A percentile compares a stretch with the other conserved stretches of the same genome.
Conservation (phyloP, 2,888 invertebrate species). For the Vesta saturnalis region DNA sequence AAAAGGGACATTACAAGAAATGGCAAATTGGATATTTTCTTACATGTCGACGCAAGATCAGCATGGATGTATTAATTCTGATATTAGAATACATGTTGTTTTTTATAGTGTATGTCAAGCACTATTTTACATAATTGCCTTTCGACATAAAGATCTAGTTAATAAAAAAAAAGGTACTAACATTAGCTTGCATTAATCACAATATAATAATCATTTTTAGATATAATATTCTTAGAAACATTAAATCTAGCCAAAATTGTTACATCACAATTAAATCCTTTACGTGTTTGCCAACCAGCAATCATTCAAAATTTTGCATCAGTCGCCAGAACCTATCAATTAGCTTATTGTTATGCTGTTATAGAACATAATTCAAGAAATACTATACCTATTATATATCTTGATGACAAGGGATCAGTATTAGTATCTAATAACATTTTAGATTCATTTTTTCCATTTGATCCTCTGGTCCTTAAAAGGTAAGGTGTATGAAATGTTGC, state of each 20-base stretch:
- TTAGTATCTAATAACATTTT: constrained; percentile 61
- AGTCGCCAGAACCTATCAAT: constrained; percentile 83
- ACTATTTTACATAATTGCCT: constrained; percentile 91
- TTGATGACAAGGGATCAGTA: constrained; percentile 61
- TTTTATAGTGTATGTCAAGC: constrained; percentile 95
- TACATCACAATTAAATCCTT: constrained; percentile 87
- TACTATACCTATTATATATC: constrained; percentile 67
- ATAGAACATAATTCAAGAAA: constrained; percentile 84
- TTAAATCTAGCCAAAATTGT: constrained; percentile 88
- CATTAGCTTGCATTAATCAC: neutral
- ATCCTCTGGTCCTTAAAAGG: constrained; percentile 82
- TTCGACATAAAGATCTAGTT: constrained; percentile 86
- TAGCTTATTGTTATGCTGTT: constrained; percentile 91
- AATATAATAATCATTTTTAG: constrained; percentile 65
- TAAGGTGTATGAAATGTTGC: constrained; percentile 53
- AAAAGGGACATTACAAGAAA: constrained; percentile 72
- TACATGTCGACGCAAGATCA: constrained; percentile 79
- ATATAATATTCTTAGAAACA: constrained; percentile 79
- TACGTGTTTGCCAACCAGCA: constrained; percentile 80
- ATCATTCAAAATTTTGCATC: constrained; percentile 85
- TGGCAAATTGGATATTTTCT: constrained; percentile 85
- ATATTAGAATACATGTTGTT: constrained; percentile 80
- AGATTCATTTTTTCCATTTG: constrained; percentile 86
- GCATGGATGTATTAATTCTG: constrained; percentile 65
- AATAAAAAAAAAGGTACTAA: constrained; percentile 76